Percentiles rank a stretch among this genome's conserved stretches.
phyloP scores from a whole-genome alignment of 37 sponge, comb jelly and placozoan species.

The Tethya wilhelma region DNA sequence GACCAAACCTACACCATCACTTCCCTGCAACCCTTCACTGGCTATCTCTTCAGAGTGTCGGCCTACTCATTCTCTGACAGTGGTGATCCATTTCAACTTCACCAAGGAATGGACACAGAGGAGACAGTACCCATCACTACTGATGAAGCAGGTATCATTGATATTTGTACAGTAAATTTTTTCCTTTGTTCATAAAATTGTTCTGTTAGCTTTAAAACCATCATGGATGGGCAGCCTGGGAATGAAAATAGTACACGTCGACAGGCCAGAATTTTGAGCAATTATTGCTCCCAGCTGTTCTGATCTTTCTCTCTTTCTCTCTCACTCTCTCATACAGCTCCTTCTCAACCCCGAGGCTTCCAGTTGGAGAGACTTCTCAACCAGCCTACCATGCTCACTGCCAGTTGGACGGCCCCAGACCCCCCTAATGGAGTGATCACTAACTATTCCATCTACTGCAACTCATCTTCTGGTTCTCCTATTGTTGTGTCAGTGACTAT shows the following conservation, averaged over 20 bases:
- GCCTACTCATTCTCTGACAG: slow-evolving; percentile 32
- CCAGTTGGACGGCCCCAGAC: slow-evolving; percentile 24
- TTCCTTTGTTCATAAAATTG: background rate
- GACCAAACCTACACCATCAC: slow-evolving; percentile 9
- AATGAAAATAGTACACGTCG: too few relatives aligned
- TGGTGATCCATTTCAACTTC: background rate
- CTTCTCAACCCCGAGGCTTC: slow-evolving; percentile 20
- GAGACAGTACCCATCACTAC: slow-evolving; percentile 2
- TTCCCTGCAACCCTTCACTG: slow-evolving; percentile 23
- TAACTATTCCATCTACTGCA: slow-evolving; percentile 30
- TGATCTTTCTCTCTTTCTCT: too few relatives aligned
- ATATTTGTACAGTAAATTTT: too few relatives aligned
- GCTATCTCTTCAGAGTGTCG: slow-evolving; percentile 30
- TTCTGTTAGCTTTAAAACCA: background rate
- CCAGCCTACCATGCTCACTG: background rate
- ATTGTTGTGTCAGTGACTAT: background rate
- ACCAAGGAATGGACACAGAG: background rate
- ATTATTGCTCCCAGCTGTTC: too few relatives aligned
- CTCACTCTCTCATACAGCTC: background rate
- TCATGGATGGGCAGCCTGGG: background rate
- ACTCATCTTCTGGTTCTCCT: background rate
- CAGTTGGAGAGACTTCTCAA: background rate
- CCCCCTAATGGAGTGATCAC: slow-evolving; percentile 46
- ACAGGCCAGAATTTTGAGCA: too few relatives aligned
- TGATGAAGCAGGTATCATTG: slow-evolving; percentile 35